Conservation (phyloP, 92 coral and sea anemone species). For the Montipora capitata region DNA sequence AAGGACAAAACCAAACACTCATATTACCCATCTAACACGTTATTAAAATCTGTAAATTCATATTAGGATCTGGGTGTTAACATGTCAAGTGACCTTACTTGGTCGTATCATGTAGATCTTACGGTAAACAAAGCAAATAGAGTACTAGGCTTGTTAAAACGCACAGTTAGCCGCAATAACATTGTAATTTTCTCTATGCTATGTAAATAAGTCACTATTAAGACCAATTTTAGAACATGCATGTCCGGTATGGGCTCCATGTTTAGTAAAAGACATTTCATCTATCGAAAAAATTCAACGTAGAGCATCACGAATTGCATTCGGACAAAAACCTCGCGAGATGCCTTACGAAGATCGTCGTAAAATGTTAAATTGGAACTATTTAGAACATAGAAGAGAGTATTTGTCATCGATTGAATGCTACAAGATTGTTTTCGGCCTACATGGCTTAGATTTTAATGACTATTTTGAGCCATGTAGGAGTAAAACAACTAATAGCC, state of each 20-base stretch:
- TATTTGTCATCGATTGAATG: slow-evolving; percentile 6
- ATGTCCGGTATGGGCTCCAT: not conserved
- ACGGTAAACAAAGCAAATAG: not conserved
- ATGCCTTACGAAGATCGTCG: slow-evolving; percentile 5
- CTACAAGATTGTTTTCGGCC: slow-evolving; percentile 9
- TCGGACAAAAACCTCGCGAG: slow-evolving; percentile 3
- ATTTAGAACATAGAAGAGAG: slow-evolving; percentile 8
- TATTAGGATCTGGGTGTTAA: too few relatives aligned
- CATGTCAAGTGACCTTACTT: too few relatives aligned
- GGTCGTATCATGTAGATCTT: not conserved
- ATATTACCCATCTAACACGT: too few relatives aligned
- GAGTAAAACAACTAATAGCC: not conserved
- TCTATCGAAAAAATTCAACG: not conserved
- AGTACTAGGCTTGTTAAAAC: too few relatives aligned
- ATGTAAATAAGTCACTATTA: too few relatives aligned
- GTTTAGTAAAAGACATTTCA: too few relatives aligned
- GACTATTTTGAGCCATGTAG: too few relatives aligned
- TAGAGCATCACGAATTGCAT: not conserved
- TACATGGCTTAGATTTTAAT: too few relatives aligned
- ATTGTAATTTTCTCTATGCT: too few relatives aligned
- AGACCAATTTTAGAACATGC: not conserved
- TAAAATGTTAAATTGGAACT: slow-evolving; percentile 19
- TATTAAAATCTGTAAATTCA: too few relatives aligned
- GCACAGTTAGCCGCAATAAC: too few relatives aligned
- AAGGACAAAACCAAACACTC: not conserved